phyloP scores from a whole-genome alignment of 2,888 invertebrate species.

The Dioctria linearis region DNA sequence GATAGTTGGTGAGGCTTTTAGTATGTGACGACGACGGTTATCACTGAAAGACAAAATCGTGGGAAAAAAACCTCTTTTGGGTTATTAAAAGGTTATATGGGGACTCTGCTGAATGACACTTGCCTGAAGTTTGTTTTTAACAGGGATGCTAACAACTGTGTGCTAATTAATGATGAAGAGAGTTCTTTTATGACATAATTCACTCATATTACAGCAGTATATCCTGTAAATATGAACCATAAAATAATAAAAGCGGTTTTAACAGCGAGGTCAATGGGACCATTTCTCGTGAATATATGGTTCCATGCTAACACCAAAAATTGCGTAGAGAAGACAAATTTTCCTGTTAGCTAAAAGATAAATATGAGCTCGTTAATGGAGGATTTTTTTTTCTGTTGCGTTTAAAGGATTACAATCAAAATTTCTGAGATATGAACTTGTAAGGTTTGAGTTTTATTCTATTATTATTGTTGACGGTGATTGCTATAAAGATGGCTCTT shows the following conservation, averaged over 20 bases:
- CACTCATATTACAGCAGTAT: constrained; percentile 21
- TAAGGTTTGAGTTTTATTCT: no score
- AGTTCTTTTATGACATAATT: constrained; percentile 32
- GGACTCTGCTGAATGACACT: background rate
- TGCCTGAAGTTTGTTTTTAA: constrained; percentile 18
- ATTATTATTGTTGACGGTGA: no score
- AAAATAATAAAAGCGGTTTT: constrained; percentile 19
- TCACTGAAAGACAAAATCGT: background rate
- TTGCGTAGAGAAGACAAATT: background rate
- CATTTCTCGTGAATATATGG: background rate
- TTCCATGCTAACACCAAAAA: constrained; percentile 11
- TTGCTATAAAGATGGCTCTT: no score
- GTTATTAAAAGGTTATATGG: constrained; percentile 4
- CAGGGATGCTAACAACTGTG: background rate
- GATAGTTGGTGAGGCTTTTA: background rate
- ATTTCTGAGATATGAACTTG: no score
- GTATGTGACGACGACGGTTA: background rate
- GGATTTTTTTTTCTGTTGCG: no score
- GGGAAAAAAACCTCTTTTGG: background rate
- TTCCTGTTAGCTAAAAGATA: no score
- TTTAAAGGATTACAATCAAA: no score
- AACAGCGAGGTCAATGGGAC: constrained; percentile 13
- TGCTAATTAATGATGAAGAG: constrained; percentile 6
- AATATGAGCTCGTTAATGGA: no score
- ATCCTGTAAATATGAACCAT: constrained; percentile 32